Conservation (phyloP, 2,113 vertebrate genomes). For the Coracopsis vasa region DNA sequence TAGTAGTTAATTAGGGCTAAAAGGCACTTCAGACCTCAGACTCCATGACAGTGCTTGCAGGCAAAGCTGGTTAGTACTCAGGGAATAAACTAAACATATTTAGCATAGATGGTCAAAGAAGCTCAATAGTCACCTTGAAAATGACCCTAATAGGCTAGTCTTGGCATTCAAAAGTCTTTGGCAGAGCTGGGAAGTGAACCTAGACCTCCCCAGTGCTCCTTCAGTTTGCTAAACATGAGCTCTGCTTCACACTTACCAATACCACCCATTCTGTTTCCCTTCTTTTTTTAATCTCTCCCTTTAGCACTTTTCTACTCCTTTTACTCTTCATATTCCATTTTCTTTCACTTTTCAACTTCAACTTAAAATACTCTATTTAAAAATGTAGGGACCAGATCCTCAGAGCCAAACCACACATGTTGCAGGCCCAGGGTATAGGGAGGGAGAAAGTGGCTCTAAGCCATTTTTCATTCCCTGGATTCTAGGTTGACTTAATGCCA, state of each 20-base stretch:
- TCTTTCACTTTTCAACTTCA: constrained; percentile 40
- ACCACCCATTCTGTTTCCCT: constrained; percentile 6
- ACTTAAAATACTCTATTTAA: constrained; percentile 39
- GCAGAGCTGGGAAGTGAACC: not conserved
- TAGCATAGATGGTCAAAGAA: not conserved
- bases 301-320: constrained; percentile 9
- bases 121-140: not conserved
- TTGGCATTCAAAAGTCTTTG: not conserved
- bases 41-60: not conserved
- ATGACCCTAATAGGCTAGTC: not conserved
- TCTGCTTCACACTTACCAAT: constrained; percentile 11
- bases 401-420: constrained; percentile 56
- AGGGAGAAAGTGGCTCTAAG: constrained; percentile 54
- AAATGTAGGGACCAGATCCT: constrained; percentile 43
- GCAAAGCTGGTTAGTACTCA: not conserved
- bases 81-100: not conserved
- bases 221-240: not conserved
- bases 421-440: constrained; percentile 10
- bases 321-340: constrained; percentile 1
- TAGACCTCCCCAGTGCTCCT: not conserved
- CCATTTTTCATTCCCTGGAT: constrained; percentile 64
- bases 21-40: not conserved
- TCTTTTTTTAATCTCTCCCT: not conserved
- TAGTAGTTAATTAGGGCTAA: not conserved
- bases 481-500: constrained; percentile 64